Percentiles rank a stretch among this genome's conserved stretches.
These are phyloP conservation scores for Nudaria mundana DNA, from an alignment of 2,888 invertebrate species.

Conservation along the genomic window DNA sequence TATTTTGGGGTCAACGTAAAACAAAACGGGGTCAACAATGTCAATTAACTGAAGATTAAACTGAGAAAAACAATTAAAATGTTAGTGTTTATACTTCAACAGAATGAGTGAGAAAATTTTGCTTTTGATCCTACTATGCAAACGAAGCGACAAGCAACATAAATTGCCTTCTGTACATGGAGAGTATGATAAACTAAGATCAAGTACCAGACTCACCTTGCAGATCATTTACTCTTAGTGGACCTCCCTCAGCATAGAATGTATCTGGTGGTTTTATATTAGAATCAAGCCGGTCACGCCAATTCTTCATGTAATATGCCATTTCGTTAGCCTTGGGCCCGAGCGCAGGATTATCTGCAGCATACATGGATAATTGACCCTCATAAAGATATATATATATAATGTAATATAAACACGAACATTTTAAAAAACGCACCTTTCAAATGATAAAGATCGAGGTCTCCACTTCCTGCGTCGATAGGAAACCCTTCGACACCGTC, in stretches of 20 bases:
- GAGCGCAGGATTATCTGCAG: conserved; percentile 33
- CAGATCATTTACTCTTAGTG: conserved; percentile 60
- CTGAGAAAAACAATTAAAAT: conserved; percentile 43
- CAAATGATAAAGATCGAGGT: conserved; percentile 53
- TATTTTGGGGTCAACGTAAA: conserved; percentile 42
- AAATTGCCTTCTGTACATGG: conserved; percentile 47
- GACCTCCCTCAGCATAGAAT: conserved; percentile 71
- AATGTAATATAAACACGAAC: not conserved
- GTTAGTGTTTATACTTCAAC: conserved; percentile 37
- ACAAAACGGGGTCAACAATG: conserved; percentile 41
- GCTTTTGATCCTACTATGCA: conserved; percentile 55
- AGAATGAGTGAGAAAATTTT: conserved; percentile 51
- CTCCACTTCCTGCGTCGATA: conserved; percentile 69
- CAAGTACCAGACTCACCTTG: conserved; percentile 50
- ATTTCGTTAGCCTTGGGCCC: conserved; percentile 60
- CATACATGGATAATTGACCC: not conserved
- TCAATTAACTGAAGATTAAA: conserved; percentile 44
- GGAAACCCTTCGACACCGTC: conserved; percentile 67
- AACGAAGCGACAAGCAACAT: conserved; percentile 63
- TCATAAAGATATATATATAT: not conserved
- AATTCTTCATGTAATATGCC: conserved; percentile 67
- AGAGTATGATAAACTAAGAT: conserved; percentile 21
- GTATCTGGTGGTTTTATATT: conserved; percentile 54
- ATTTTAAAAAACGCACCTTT: conserved; percentile 50
- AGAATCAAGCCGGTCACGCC: conserved; percentile 58